Conservation (phyloP, 2,113 vertebrate species). For the Trematocara marginatum region DNA sequence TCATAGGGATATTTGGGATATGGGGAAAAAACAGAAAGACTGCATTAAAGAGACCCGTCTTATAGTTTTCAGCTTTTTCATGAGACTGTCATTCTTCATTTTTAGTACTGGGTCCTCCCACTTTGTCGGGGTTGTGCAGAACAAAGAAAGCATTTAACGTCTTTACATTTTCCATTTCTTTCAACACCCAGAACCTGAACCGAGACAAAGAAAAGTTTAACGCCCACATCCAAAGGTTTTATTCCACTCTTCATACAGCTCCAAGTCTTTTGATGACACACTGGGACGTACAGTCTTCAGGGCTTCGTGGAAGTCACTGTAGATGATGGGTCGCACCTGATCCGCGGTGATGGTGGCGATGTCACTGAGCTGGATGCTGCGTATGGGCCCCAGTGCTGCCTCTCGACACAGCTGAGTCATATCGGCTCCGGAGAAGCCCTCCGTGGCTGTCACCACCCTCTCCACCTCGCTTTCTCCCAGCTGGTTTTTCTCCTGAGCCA, state of each 20-base stretch:
- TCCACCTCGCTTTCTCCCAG: slow-evolving; percentile 77
- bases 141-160: neutral
- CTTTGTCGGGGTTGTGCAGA: neutral
- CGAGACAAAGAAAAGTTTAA: slow-evolving; percentile 47
- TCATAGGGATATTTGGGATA: neutral
- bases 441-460: slow-evolving; percentile 72
- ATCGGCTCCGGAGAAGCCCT: slow-evolving; percentile 92
- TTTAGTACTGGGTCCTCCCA: neutral
- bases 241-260: slow-evolving; percentile 92
- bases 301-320: slow-evolving; percentile 85
- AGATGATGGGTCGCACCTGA: slow-evolving; percentile 84
- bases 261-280: slow-evolving; percentile 84
- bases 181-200: neutral
- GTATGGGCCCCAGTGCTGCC: slow-evolving; percentile 92
- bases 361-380: slow-evolving; percentile 82
- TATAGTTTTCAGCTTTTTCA: neutral
- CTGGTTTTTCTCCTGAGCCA: slow-evolving; percentile 80
- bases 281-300: slow-evolving; percentile 85
- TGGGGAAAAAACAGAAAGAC: no score
- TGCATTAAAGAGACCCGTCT: neutral
- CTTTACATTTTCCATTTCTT: neutral
- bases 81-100: neutral
- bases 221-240: slow-evolving; percentile 88
- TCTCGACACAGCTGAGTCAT: slow-evolving; percentile 94
- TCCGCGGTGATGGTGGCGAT: slow-evolving; percentile 85